phyloP scores from a whole-genome alignment of 2,113 vertebrate genomes.

The Oophaga pumilio region DNA sequence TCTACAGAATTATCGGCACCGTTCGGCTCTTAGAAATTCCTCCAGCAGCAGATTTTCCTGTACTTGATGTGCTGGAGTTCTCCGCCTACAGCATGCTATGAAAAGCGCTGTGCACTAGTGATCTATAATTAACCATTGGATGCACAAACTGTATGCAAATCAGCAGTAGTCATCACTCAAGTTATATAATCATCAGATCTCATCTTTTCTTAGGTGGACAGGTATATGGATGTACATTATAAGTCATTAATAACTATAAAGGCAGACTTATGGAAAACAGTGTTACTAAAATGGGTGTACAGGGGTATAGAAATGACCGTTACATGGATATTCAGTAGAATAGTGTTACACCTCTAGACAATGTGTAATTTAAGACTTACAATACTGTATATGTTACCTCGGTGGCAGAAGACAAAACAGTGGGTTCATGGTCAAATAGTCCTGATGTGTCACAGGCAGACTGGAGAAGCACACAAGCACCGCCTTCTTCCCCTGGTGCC shows the following conservation, averaged over 20 bases:
- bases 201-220: conserved; percentile 30
- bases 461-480: neutral
- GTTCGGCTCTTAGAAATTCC: conserved; percentile 54
- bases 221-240: neutral
- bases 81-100: conserved; percentile 12
- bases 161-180: conserved; percentile 27
- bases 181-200: conserved; percentile 39
- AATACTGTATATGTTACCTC: conserved; percentile 70
- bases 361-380: neutral
- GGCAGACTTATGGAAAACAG: neutral
- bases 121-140: conserved; percentile 61
- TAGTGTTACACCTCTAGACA: neutral
- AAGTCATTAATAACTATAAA: neutral
- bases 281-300: neutral
- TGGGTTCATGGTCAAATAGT: neutral
- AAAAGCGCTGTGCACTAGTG: conserved; percentile 56
- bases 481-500: neutral
- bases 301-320: neutral
- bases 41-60: conserved; percentile 52
- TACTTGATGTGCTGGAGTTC: conserved; percentile 47
- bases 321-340: neutral
- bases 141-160: conserved; percentile 50
- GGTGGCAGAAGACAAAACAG: conserved; percentile 59
- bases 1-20: conserved; percentile 10
- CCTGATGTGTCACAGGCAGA: neutral